Evolutionary conservation across 2,797 vertebrate genomes (phyloP).

Genomic region (Harpagifer antarcticus): DNA sequence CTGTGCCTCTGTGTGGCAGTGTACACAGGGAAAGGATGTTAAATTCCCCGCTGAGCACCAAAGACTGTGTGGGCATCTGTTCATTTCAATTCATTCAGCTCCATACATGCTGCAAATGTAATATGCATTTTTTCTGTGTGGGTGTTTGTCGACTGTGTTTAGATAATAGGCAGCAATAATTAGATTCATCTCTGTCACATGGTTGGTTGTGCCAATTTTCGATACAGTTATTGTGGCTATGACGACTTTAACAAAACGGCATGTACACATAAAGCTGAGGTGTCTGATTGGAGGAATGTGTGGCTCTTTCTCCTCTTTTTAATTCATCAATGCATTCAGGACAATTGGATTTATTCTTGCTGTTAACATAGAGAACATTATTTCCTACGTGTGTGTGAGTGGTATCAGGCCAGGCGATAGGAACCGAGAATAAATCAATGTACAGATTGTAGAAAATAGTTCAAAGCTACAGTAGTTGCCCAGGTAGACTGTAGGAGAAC

Average conservation of each 20-base stretch:
- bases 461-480: slow-evolving; percentile 1
- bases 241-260: slow-evolving; percentile 34
- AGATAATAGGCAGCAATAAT: slow-evolving; percentile 65
- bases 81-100: slow-evolving; percentile 51
- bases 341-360: slow-evolving; percentile 12
- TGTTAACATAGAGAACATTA: slow-evolving; percentile 11
- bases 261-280: slow-evolving; percentile 26
- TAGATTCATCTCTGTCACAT: slow-evolving; percentile 56
- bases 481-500: slow-evolving; percentile 2
- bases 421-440: slow-evolving; percentile 20
- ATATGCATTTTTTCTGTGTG: slow-evolving; percentile 43
- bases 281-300: slow-evolving; percentile 12
- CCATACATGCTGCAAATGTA: slow-evolving; percentile 41
- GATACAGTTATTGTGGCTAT: slow-evolving; percentile 34
- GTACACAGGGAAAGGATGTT: slow-evolving; percentile 59
- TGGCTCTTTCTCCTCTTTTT: slow-evolving; percentile 12
- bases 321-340: slow-evolving; percentile 7
- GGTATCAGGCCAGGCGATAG: slow-evolving; percentile 5
- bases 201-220: slow-evolving; percentile 42
- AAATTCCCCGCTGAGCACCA: slow-evolving; percentile 61
- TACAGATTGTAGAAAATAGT: background rate
- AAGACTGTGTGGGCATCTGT: slow-evolving; percentile 61
- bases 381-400: slow-evolving; percentile 3
- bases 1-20: slow-evolving; percentile 51
- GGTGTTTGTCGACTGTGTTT: slow-evolving; percentile 45